Conservation (phyloP, 2,797 vertebrate species). For the Sus cebifrons region DNA sequence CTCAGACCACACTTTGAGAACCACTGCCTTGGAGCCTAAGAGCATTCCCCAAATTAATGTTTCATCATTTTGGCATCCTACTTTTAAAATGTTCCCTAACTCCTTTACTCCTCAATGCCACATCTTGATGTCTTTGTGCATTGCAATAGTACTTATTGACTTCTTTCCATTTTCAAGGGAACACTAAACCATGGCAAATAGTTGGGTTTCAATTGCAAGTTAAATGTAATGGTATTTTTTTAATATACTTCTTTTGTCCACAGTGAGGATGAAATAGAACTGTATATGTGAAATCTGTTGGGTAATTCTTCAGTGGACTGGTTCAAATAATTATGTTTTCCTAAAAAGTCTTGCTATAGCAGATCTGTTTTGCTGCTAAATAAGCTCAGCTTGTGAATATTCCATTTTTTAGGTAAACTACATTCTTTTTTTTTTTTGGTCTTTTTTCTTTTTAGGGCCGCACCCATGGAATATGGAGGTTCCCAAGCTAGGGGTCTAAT, state of each 20-base stretch:
- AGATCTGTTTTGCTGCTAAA: constrained; percentile 28
- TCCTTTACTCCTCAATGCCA: neutral
- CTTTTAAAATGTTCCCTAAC: neutral
- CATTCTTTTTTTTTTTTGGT: too few relatives aligned
- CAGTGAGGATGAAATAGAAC: neutral
- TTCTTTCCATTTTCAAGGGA: neutral
- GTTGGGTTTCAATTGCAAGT: neutral
- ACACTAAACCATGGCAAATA: neutral
- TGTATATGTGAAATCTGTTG: neutral
- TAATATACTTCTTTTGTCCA: neutral
- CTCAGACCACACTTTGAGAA: neutral
- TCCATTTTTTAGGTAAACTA: neutral
- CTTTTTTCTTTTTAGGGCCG: too few relatives aligned
- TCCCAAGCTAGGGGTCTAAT: too few relatives aligned
- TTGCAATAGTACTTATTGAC: neutral
- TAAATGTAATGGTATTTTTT: constrained; percentile 18
- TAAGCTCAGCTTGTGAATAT: neutral
- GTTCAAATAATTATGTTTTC: constrained; percentile 20
- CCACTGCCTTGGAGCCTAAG: neutral
- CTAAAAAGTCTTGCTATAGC: neutral
- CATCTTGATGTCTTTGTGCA: constrained; percentile 16
- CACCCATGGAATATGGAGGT: too few relatives aligned
- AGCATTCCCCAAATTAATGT: neutral
- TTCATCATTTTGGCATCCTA: neutral
- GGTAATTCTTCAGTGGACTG: constrained; percentile 30